Evolutionary conservation across 2,113 vertebrate species (phyloP).

Genomic region (Triplophysa rosa): DNA sequence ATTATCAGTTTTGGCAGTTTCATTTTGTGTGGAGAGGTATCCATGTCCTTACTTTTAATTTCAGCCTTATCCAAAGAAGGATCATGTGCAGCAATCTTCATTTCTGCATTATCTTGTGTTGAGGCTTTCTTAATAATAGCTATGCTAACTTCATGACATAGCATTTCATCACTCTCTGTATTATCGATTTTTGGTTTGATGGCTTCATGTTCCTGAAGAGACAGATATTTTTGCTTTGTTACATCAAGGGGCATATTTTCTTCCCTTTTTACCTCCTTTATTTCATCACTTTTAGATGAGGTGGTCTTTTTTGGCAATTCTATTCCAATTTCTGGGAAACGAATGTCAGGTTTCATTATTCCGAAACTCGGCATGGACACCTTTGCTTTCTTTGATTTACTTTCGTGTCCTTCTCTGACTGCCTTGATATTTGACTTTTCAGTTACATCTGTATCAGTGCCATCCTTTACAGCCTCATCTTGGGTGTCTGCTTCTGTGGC

Average conservation of each 20-base stretch:
- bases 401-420: conserved; percentile 52
- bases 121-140: conserved; percentile 17
- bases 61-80: conserved; percentile 3
- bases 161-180: background rate
- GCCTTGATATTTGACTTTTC: conserved; percentile 14
- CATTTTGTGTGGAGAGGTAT: conserved; percentile 31
- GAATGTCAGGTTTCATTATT: conserved; percentile 62
- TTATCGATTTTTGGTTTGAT: background rate
- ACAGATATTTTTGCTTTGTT: background rate
- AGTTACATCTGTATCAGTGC: conserved; percentile 8
- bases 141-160: background rate
- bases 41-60: conserved; percentile 11
- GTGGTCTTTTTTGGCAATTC: conserved; percentile 57
- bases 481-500: conserved; percentile 15
- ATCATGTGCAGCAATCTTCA: background rate
- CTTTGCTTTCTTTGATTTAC: conserved; percentile 62
- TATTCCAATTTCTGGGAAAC: conserved; percentile 60
- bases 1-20: conserved; percentile 46
- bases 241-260: background rate
- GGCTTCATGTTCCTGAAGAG: too few relatives aligned
- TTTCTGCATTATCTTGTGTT: background rate
- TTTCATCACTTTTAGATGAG: conserved; percentile 36
- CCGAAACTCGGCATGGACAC: conserved; percentile 55
- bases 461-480: background rate
- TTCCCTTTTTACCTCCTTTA: background rate